Evolutionary conservation across 2,888 invertebrate species (phyloP).

Genomic region (Chaetogeoica ovagalla): DNA sequence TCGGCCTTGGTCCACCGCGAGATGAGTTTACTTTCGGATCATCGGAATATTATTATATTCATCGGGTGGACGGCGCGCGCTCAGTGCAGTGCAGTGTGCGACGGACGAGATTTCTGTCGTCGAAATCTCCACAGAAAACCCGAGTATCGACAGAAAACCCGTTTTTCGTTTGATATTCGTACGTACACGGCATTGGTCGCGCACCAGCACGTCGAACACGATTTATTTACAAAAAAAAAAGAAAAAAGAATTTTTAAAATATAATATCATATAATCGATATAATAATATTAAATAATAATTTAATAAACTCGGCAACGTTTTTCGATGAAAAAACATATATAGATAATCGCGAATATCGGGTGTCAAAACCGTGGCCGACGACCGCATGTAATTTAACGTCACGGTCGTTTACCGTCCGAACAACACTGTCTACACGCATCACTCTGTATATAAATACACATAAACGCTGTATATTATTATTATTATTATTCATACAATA

Average conservation of each 20-base stretch:
- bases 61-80: background rate
- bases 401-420: conserved; percentile 28
- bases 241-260: no score
- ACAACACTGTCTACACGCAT: background rate
- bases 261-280: no score
- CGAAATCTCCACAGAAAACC: no score
- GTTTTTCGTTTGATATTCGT: background rate
- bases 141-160: conserved; percentile 2
- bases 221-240: background rate
- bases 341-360: conserved; percentile 4
- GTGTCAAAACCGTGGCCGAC: conserved; percentile 7
- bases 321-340: background rate
- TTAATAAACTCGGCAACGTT: no score
- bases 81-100: background rate
- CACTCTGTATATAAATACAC: background rate
- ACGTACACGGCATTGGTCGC: background rate
- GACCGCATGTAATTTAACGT: conserved; percentile 18
- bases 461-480: background rate
- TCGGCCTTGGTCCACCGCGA: conserved; percentile 16
- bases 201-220: background rate
- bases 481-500: background rate
- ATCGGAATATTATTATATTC: background rate
- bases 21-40: conserved; percentile 11
- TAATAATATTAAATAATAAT: no score
- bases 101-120: conserved; percentile 18